Percentiles rank a stretch among this genome's conserved stretches.
These are phyloP conservation scores for Chrysogorgia sp. DNA, from an alignment of 92 coral and sea anemone genomes.

Conservation along the genomic window DNA sequence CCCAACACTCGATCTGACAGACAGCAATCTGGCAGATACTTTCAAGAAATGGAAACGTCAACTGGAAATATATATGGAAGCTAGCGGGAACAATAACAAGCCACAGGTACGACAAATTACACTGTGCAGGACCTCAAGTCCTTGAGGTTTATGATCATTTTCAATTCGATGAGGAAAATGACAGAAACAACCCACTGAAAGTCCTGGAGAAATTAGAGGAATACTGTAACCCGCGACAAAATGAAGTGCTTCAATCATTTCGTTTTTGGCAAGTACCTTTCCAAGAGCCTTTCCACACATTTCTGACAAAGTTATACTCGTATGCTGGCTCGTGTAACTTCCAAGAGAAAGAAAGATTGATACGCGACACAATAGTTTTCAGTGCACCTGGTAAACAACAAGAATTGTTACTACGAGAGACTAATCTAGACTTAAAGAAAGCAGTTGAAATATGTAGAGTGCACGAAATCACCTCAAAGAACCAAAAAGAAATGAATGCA, in stretches of 20 bases:
- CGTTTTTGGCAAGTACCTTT: slow-evolving; percentile 53
- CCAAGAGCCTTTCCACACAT: slow-evolving; percentile 57
- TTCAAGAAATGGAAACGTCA: no score
- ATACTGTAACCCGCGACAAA: slow-evolving; percentile 58
- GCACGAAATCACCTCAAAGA: no score
- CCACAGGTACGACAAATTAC: slow-evolving; percentile 53
- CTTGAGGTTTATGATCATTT: slow-evolving; percentile 56
- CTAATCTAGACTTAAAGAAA: slow-evolving; percentile 40
- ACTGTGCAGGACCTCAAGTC: slow-evolving; percentile 64
- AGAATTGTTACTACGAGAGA: slow-evolving; percentile 49
- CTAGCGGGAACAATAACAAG: slow-evolving; percentile 30
- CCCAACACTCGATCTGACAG: no score
- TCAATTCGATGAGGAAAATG: slow-evolving; percentile 37
- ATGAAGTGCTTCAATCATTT: no score
- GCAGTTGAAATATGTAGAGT: slow-evolving; percentile 17
- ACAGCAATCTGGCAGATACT: no score
- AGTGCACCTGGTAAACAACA: slow-evolving; percentile 55
- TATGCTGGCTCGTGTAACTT: slow-evolving; percentile 60
- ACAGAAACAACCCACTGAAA: slow-evolving; percentile 51
- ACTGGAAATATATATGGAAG: no score
- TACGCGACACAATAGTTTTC: slow-evolving; percentile 64
- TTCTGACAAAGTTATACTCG: no score
- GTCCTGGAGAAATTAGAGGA: slow-evolving; percentile 50
- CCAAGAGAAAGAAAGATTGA: slow-evolving; percentile 59
- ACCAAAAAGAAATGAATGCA: slow-evolving; percentile 29